Base-by-base conservation (phyloP, 2,888 invertebrate species). In the Nymphalis c-album region DNA sequence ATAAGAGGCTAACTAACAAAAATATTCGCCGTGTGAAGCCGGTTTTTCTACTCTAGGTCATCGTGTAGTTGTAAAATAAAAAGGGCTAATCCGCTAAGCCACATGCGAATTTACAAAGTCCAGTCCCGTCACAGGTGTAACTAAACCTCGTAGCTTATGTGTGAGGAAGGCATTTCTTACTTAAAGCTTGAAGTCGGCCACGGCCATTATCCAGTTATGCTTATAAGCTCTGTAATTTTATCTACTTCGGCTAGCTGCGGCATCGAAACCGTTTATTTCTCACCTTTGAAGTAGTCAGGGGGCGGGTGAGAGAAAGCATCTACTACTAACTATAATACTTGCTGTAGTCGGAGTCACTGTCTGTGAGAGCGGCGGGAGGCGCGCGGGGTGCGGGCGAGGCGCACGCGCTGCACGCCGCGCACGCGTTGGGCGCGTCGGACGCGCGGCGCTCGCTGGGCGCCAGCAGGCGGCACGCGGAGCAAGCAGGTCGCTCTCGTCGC, bases 271-370 rank as follows among this genome's bases (percentile, higher is more conserved):
- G 68, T 67, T 55, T 63, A 51, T 64, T 72, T 78, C 79, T 79
- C 74, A 78, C 79, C 79, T 71, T 69, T 75, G 76, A 77, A 77
- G 78, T 80, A 77, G 64, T 67, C 47, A 73, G 72, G 76, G 73
- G 76, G 75, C 80, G 78, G 84, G 84, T 80, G 85, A 82, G 81
- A 77, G 75, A 75, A 90, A 91, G 91, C 91, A 81, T 82, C 91
- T 90, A 91, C 88, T 83, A 91, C 91, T 91, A 91, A 91, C 91
- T 91, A 88, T 91, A 91, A 91, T 91, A 91, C 91, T 91, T 91
- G 91, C 91, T 91, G 91, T 91, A 91, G 89, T 91, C 91, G 85
- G 90, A 90, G 80, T 91, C 91, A 82, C 84, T 85, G 80, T 89
- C 89, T 60, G 87, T 79, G 72, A 77, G 51, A 8, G 51, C 71